Conservation (phyloP, 2,797 vertebrate species). For the Megaceryle alcyon region DNA sequence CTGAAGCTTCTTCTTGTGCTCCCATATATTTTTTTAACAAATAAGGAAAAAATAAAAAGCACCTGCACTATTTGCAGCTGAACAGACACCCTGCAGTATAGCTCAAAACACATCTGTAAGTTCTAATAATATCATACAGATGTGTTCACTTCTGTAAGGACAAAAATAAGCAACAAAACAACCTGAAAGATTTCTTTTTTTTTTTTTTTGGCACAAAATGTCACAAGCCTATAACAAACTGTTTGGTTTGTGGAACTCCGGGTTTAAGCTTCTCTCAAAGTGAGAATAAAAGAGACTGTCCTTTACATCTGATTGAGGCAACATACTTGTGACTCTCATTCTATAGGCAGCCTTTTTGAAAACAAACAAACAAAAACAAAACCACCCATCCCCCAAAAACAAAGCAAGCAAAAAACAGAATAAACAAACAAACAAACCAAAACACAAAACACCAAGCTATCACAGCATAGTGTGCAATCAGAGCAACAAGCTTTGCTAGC, state of each 20-base stretch:
- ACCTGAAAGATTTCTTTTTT: background rate
- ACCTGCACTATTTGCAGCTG: background rate
- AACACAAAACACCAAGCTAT: background rate
- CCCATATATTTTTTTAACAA: too few species aligned
- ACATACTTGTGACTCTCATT: background rate
- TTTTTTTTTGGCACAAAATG: background rate
- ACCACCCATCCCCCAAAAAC: too few species aligned
- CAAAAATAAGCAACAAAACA: background rate
- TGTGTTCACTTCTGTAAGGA: constrained; percentile 64
- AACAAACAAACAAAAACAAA: background rate
- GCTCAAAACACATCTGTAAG: constrained; percentile 68
- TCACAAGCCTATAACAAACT: background rate
- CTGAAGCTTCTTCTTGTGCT: too few species aligned
- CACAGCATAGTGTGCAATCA: background rate
- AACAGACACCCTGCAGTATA: constrained; percentile 68
- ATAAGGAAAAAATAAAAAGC: too few species aligned
- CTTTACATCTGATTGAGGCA: background rate
- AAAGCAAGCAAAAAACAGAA: too few species aligned
- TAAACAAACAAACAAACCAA: too few species aligned
- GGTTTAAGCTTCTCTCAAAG: background rate
- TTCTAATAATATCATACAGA: constrained; percentile 55
- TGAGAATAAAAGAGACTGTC: background rate
- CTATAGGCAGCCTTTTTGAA: background rate
- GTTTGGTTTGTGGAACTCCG: background rate
- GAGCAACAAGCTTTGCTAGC: background rate